Percentiles rank a stretch among this genome's conserved stretches.
phyloP scores from a whole-genome alignment of 1,140 invertebrate genomes.

The Heliconius hermathena region DNA sequence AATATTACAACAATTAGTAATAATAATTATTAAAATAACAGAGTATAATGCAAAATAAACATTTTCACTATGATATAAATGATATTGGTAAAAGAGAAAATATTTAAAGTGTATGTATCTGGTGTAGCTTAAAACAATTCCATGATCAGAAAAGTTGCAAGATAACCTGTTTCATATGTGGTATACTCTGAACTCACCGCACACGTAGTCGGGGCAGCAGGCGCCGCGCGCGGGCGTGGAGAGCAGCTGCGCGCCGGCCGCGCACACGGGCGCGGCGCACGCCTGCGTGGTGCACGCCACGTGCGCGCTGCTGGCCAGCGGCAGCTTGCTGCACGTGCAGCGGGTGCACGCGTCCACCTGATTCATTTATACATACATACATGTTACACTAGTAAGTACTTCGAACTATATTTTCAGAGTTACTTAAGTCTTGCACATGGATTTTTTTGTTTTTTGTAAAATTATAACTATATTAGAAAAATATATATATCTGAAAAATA shows the following conservation, averaged over 20 bases:
- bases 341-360: conserved; percentile 87
- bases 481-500: neutral
- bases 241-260: conserved; percentile 80
- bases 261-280: conserved; percentile 83
- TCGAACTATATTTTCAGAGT: no score
- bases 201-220: conserved; percentile 87
- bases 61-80: neutral
- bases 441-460: no score
- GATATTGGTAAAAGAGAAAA: no score
- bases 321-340: conserved; percentile 85
- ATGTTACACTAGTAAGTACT: no score
- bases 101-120: no score
- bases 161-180: no score
- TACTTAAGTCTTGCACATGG: no score
- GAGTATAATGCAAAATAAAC: neutral
- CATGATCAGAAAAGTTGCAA: no score
- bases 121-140: no score
- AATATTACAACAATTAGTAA: conserved; percentile 12
- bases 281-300: conserved; percentile 83
- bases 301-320: conserved; percentile 54
- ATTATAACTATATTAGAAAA: no score
- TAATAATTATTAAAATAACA: neutral
- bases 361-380: no score
- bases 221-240: conserved; percentile 80
- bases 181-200: conserved; percentile 75